Evolutionary conservation across 2,113 vertebrate species (phyloP).

Genomic region (Heterochromis multidens): DNA sequence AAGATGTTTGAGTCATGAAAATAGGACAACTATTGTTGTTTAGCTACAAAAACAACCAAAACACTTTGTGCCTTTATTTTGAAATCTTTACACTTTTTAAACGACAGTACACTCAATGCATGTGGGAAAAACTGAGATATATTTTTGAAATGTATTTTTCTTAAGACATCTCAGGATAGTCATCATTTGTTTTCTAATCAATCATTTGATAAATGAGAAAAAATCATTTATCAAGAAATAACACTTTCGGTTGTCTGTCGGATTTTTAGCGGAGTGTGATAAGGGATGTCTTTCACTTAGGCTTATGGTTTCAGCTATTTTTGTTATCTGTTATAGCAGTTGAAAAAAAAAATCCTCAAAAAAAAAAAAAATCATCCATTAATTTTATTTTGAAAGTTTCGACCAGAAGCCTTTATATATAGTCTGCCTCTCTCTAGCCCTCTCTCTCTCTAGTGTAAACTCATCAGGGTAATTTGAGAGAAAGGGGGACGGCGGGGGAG

Average conservation of each 20-base stretch:
- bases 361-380: neutral
- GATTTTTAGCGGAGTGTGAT: neutral
- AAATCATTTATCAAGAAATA: neutral
- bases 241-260: neutral
- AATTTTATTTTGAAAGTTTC: constrained; percentile 25
- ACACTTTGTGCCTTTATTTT: neutral
- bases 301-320: neutral
- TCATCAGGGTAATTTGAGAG: constrained; percentile 34
- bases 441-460: neutral
- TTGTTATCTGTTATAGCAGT: neutral
- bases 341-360: neutral
- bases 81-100: neutral
- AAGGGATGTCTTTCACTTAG: neutral
- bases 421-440: neutral
- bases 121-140: neutral
- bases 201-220: neutral
- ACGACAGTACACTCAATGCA: neutral
- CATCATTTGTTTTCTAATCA: neutral
- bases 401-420: neutral
- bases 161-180: neutral
- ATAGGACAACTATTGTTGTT: neutral
- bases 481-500: constrained; percentile 1
- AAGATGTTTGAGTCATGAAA: neutral
- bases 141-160: neutral
- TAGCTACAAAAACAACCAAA: neutral